phyloP scores from a whole-genome alignment of 2,797 vertebrate species.

The Rhynchonycteris naso region DNA sequence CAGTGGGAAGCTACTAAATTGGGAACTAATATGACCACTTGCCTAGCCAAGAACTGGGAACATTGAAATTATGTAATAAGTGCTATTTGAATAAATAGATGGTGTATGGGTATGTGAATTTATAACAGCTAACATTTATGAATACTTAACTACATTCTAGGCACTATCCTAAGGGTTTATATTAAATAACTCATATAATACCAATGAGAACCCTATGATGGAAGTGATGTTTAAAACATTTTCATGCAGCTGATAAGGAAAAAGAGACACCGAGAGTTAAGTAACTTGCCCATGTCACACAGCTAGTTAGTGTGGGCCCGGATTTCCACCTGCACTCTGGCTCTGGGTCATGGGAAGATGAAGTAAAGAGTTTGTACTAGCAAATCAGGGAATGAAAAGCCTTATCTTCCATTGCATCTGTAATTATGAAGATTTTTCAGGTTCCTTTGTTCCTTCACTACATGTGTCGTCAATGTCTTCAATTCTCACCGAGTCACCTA shows the following conservation, averaged over 20 bases:
- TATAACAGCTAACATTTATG: not conserved
- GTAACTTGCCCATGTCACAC: not conserved
- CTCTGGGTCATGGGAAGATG: not conserved
- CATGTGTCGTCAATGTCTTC: not conserved
- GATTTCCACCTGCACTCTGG: not conserved
- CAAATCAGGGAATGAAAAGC: not conserved
- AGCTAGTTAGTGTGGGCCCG: not conserved
- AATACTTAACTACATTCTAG: not conserved
- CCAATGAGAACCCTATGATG: not conserved
- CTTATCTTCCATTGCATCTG: not conserved
- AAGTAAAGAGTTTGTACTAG: not conserved
- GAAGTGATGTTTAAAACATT: not conserved
- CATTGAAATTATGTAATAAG: not conserved
- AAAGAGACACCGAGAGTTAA: not conserved
- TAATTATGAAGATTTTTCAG: slow-evolving; percentile 44
- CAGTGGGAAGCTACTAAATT: not conserved
- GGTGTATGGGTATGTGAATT: not conserved
- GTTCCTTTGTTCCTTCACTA: slow-evolving; percentile 20
- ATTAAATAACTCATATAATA: not conserved
- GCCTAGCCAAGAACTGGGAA: not conserved
- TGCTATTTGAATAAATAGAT: not conserved
- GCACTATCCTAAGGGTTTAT: not conserved
- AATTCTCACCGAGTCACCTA: slow-evolving; percentile 54
- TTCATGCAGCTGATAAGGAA: not conserved
- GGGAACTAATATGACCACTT: not conserved